Conservation (phyloP, 2,113 vertebrate genomes). For the Marmota flaviventris region DNA sequence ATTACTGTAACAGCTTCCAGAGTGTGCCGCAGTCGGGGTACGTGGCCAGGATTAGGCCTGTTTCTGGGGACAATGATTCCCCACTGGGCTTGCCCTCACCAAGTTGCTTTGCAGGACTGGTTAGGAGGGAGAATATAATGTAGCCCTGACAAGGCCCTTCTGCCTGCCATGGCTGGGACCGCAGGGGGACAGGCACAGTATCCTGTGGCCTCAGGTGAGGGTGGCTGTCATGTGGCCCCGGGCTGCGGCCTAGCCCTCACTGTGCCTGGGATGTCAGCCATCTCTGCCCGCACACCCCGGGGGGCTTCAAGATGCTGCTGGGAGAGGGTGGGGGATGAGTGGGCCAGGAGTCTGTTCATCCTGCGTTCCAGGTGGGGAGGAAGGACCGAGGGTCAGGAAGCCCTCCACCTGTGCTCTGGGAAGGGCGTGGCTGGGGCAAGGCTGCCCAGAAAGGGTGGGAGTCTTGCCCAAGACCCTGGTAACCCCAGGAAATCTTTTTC, state of each 20-base stretch:
- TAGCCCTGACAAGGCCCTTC: not conserved
- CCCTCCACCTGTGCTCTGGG: not conserved
- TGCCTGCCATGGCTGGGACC: not conserved
- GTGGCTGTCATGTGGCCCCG: not conserved
- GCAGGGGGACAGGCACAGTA: no score
- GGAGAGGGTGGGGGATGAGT: fast-evolving
- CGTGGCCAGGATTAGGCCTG: not conserved
- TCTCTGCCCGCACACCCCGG: not conserved
- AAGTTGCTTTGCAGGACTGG: not conserved
- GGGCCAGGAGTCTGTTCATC: not conserved
- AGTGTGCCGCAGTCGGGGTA: fast-evolving
- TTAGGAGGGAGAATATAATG: not conserved
- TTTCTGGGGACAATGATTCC: not conserved
- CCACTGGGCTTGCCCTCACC: not conserved
- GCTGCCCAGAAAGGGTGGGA: not conserved
- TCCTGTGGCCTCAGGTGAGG: not conserved
- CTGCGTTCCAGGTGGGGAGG: not conserved
- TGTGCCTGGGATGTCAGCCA: not conserved
- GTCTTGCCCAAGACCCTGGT: not conserved
- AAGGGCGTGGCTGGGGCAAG: fast-evolving
- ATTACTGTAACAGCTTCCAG: not conserved
- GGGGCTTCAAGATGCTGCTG: not conserved
- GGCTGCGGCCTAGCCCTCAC: not conserved
- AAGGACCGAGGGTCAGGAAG: no score
- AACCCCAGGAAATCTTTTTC: not conserved